These are phyloP conservation scores for Thereuonema tuberculata DNA, from an alignment of 1,140 invertebrate genomes.

Conservation along the genomic window DNA sequence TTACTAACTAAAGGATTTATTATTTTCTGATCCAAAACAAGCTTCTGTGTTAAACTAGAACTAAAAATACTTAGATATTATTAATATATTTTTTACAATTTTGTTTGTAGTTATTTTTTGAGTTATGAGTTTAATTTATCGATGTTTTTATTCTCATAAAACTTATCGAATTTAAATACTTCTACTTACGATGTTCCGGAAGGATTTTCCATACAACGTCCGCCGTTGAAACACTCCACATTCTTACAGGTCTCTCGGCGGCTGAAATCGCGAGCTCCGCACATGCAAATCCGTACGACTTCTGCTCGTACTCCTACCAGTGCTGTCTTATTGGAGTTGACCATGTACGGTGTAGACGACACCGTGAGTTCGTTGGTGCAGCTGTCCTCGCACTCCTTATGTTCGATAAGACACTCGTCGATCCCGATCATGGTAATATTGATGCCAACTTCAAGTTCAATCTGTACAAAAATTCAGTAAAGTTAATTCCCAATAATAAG, in stretches of 20 bases:
- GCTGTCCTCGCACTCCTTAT: slow-evolving; percentile 87
- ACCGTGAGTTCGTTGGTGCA: slow-evolving; percentile 86
- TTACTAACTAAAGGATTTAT: too few relatives aligned
- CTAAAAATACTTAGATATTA: too few relatives aligned
- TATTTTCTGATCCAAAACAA: too few relatives aligned
- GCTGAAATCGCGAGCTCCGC: slow-evolving; percentile 76
- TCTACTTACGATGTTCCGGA: slow-evolving; percentile 52
- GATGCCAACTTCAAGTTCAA: slow-evolving; percentile 81
- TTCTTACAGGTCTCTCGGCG: slow-evolving; percentile 75
- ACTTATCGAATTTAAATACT: too few relatives aligned
- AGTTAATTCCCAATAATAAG: slow-evolving; percentile 9
- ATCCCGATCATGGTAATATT: slow-evolving; percentile 96
- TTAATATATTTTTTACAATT: too few relatives aligned
- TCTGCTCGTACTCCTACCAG: slow-evolving; percentile 82
- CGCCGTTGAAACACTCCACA: slow-evolving; percentile 87
- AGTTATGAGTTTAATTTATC: too few relatives aligned
- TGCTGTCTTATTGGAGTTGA: slow-evolving; percentile 91
- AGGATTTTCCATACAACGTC: slow-evolving; percentile 75
- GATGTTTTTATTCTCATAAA: too few relatives aligned
- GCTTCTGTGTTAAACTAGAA: too few relatives aligned
- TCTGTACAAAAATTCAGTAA: slow-evolving; percentile 36
- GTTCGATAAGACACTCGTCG: slow-evolving; percentile 90
- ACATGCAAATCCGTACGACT: slow-evolving; percentile 78
- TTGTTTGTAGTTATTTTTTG: too few relatives aligned
- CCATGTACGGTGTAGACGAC: slow-evolving; percentile 77